Base-by-base conservation (phyloP, 1,140 invertebrate species). In the Mamestra configurata region DNA sequence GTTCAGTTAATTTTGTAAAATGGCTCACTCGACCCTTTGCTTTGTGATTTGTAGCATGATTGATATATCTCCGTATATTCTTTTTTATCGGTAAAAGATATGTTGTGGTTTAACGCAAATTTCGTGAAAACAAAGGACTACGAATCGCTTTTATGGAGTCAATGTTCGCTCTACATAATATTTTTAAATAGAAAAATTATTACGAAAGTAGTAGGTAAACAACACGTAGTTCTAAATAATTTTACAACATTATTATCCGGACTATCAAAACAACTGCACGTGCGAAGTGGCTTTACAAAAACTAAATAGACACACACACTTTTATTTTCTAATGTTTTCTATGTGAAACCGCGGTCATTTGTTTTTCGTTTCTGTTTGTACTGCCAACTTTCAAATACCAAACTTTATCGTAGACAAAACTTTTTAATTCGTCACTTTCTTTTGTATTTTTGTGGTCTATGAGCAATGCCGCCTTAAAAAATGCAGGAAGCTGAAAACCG, bases 321-420 rank as follows among this genome's bases (percentile, higher is more conserved):
- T 37, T 6, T 11, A n/a, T 20, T 20, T 18, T 20, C 8, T 22
- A n/a, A n/a, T n/a, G n/a, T 40, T 64, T 8, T 7, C 15, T 55
- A 15, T 10, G 5, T 31, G 2, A 31, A 31, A 55, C 15, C 43
- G 43, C 43, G 43, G n/a, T 59, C 13, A 15, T 18, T 64, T 20
- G 35, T 20, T 66, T 66, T 37, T 37, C 37, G n/a, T 57, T 37
- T 70, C n/a, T 49, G 13, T 24, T 70, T 43, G 66, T 70, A 2
- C 15, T 15, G 66, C 66, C 66, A 70, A 37, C 3, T 49, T 49
- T 49, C 4, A 49, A n/a, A 13, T n/a, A 49, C 1, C 43, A 4
- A 1, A 4, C 4, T 3, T 4, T 49, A 49, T 31, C 27, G 2
- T 31, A 31, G 2, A 31, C 27, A 31, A 31, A 1, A 31, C 27